phyloP scores from a whole-genome alignment of 2,797 vertebrate genomes.

The Aselliscus stoliczkanus region DNA sequence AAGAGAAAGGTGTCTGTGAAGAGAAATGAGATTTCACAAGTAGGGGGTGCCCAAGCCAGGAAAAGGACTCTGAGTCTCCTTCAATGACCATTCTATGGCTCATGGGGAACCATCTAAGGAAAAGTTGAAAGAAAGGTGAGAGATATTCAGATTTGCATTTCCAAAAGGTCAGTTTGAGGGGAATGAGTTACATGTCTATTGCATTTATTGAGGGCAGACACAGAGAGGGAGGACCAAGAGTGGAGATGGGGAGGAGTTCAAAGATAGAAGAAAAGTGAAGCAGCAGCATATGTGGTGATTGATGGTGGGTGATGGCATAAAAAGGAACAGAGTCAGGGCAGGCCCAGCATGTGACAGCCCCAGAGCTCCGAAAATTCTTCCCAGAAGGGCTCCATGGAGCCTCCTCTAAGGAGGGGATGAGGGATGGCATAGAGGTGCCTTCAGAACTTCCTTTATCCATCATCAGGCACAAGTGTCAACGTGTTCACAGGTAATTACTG shows the following conservation, averaged over 20 bases:
- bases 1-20: background rate
- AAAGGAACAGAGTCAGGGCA: background rate
- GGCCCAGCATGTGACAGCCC: background rate
- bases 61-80: background rate
- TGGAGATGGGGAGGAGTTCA: background rate
- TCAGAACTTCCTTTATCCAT: background rate
- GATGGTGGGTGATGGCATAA: background rate
- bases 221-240: background rate
- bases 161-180: background rate
- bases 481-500: slow-evolving; percentile 42
- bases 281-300: background rate
- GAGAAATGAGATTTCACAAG: background rate
- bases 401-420: background rate
- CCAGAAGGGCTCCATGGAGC: background rate
- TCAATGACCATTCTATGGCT: background rate
- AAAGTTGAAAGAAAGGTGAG: background rate
- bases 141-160: background rate
- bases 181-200: background rate
- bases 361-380: background rate
- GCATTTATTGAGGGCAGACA: background rate
- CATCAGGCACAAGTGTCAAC: slow-evolving; percentile 9
- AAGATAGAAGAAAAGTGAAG: background rate
- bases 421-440: background rate
- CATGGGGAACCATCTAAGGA: background rate
- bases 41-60: no score